These are phyloP conservation scores for Toxotes lorentzi DNA, from an alignment of 2,797 vertebrate species.

Conservation along the genomic window DNA sequence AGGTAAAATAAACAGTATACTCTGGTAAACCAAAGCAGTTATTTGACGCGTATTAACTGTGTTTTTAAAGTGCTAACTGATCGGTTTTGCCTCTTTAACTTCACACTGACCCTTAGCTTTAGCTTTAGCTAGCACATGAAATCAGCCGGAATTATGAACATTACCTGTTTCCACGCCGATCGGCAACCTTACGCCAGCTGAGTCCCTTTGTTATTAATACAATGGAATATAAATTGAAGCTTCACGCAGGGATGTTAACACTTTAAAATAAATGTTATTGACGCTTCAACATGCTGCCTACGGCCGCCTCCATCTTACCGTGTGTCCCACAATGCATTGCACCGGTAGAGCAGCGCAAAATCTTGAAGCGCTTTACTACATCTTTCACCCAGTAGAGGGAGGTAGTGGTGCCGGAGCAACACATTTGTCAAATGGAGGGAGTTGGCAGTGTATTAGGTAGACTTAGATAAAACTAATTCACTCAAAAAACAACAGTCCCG, in stretches of 20 bases:
- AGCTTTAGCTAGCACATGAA: constrained; percentile 28
- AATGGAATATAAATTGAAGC: not conserved
- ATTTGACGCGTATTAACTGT: fast-evolving
- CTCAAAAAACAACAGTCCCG: not conserved
- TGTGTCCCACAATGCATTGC: constrained; percentile 77
- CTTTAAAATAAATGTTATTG: constrained; percentile 29
- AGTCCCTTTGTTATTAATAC: not conserved
- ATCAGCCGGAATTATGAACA: not conserved
- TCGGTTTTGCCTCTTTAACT: too few relatives aligned
- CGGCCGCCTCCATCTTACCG: constrained; percentile 68
- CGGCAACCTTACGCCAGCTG: not conserved
- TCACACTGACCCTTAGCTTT: constrained; percentile 63
- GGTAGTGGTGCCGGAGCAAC: not conserved
- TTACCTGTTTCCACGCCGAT: constrained; percentile 46
- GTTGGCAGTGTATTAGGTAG: not conserved
- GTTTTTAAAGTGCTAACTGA: not conserved
- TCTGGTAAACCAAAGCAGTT: fast-evolving
- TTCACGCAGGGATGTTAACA: fast-evolving
- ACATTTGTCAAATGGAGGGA: not conserved
- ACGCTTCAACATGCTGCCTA: constrained; percentile 18
- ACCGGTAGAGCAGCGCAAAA: constrained; percentile 30
- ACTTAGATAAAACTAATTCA: not conserved
- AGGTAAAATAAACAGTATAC: not conserved
- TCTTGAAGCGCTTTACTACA: not conserved
- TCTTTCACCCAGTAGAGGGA: constrained; percentile 46